Evolutionary conservation across 2,888 invertebrate genomes (phyloP).

Genomic region (Cephus runcator): DNA sequence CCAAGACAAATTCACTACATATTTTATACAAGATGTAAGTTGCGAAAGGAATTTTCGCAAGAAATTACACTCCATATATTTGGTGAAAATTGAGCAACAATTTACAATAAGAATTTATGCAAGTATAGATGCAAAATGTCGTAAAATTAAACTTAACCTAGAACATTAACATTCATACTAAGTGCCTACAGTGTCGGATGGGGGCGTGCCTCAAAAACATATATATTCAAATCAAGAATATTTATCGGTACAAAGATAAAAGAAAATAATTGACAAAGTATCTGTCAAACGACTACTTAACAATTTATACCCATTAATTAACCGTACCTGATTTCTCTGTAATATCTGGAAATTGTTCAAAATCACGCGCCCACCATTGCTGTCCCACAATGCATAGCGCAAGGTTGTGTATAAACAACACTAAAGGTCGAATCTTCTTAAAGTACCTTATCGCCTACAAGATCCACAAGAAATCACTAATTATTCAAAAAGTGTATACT

Average conservation of each 20-base stretch:
- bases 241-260: neutral
- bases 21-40: slow-evolving; percentile 14
- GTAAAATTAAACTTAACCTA: slow-evolving; percentile 52
- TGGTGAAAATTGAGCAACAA: neutral
- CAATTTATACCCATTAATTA: neutral
- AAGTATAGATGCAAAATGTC: slow-evolving; percentile 4
- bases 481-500: neutral
- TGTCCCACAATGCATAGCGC: slow-evolving; percentile 61
- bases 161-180: slow-evolving; percentile 51
- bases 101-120: neutral
- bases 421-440: slow-evolving; percentile 36
- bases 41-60: neutral
- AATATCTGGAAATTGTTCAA: slow-evolving; percentile 65
- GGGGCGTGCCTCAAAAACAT: slow-evolving; percentile 43
- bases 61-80: neutral
- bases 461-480: neutral
- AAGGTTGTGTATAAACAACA: slow-evolving; percentile 56
- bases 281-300: neutral
- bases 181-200: slow-evolving; percentile 46
- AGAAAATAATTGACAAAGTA: neutral
- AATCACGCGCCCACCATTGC: slow-evolving; percentile 69
- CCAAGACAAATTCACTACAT: slow-evolving; percentile 38
- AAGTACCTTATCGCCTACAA: neutral
- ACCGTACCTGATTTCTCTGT: slow-evolving; percentile 34
- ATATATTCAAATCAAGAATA: neutral